Percentiles rank a stretch among this genome's conserved stretches.
These are phyloP conservation scores for Cryptomyrus ogoouensis DNA, from an alignment of 2,113 vertebrate genomes.

Conservation along the genomic window DNA sequence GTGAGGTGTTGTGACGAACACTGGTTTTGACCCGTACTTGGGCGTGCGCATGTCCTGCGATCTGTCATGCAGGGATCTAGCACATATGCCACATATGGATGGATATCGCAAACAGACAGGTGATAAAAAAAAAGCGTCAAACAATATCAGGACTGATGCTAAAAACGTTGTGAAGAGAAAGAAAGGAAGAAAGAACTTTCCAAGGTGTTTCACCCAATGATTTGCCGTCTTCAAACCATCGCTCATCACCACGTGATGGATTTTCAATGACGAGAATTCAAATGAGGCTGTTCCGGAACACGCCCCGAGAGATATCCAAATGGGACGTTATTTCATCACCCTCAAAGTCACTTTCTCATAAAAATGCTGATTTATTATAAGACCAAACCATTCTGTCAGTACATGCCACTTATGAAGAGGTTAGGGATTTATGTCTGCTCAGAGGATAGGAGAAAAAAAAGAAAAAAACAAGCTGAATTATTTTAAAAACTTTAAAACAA, in stretches of 20 bases:
- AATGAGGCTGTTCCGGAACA: slow-evolving; percentile 13
- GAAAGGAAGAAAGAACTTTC: neutral
- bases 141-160: neutral
- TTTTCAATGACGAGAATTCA: slow-evolving; percentile 14
- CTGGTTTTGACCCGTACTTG: neutral
- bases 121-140: neutral
- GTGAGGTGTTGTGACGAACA: neutral
- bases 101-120: neutral
- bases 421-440: slow-evolving; percentile 20
- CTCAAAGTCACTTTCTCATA: slow-evolving; percentile 23
- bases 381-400: slow-evolving; percentile 15
- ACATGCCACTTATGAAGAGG: slow-evolving; percentile 18
- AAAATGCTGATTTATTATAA: slow-evolving; percentile 31
- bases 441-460: neutral
- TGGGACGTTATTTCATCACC: slow-evolving; percentile 15
- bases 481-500: neutral
- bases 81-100: neutral
- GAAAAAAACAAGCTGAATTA: slow-evolving; percentile 1
- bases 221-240: neutral
- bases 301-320: slow-evolving; percentile 20
- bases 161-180: neutral
- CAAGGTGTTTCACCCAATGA: neutral
- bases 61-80: neutral
- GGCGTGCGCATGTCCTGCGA: neutral
- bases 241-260: neutral